Conservation (phyloP, 2,113 vertebrate genomes). For the Cranoglanis bouderius region DNA sequence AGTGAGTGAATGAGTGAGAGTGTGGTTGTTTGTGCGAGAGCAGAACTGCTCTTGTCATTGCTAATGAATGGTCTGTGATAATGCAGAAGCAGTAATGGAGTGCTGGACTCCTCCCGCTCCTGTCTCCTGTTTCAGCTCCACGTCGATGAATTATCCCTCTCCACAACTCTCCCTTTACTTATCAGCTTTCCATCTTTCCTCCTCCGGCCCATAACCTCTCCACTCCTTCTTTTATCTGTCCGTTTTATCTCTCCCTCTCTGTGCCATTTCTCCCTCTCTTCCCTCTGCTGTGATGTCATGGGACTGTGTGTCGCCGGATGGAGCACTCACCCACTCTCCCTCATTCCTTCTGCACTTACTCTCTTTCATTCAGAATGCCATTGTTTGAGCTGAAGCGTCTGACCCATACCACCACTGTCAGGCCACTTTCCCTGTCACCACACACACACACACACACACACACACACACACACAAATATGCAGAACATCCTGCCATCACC, state of each 20-base stretch:
- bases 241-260: conserved; percentile 41
- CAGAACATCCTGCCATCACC: neutral
- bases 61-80: conserved; percentile 54
- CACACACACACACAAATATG: conserved; percentile 25
- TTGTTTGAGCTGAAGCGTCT: conserved; percentile 24
- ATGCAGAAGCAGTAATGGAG: conserved; percentile 46
- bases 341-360: neutral
- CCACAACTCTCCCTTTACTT: conserved; percentile 64
- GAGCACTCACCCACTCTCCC: conserved; percentile 6
- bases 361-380: conserved; percentile 16
- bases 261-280: conserved; percentile 47
- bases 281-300: conserved; percentile 61
- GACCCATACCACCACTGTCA: conserved; percentile 16
- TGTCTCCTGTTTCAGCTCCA: conserved; percentile 55
- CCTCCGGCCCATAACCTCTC: conserved; percentile 21
- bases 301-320: conserved; percentile 67
- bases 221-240: conserved; percentile 47
- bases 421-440: conserved; percentile 11
- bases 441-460: conserved; percentile 3
- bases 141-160: conserved; percentile 55
- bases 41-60: conserved; percentile 33
- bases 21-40: conserved; percentile 23
- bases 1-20: neutral
- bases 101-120: conserved; percentile 55
- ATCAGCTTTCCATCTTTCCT: conserved; percentile 46